Conservation (phyloP, 1,140 invertebrate species). For the Ceratosolen solmsi region DNA sequence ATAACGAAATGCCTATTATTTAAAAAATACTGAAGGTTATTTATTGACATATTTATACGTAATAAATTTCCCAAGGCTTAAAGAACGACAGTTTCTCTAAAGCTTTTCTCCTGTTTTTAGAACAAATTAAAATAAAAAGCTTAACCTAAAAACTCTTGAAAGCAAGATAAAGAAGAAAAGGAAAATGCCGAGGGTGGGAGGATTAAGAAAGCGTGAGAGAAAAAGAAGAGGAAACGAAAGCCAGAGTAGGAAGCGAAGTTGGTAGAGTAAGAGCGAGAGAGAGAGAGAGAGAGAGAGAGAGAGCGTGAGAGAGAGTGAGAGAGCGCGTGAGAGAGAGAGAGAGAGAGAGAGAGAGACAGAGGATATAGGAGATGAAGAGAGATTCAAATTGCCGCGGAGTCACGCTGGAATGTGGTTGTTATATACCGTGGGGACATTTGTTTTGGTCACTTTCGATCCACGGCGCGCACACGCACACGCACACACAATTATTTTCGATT, state of each 20-base stretch:
- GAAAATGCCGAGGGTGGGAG: not conserved
- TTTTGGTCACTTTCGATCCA: conserved; percentile 54
- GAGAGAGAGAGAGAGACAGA: conserved; percentile 13
- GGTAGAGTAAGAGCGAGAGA: conserved; percentile 11
- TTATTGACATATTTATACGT: too few relatives aligned
- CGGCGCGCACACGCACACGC: not conserved
- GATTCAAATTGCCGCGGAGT: conserved; percentile 59
- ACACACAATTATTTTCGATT: not conserved
- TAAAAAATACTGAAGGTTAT: too few relatives aligned
- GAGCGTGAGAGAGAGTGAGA: conserved; percentile 44
- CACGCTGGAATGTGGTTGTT: conserved; percentile 60
- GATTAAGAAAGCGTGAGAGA: conserved; percentile 45
- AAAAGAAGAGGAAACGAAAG: conserved; percentile 27
- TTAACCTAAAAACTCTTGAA: not conserved
- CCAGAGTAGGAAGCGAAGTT: not conserved
- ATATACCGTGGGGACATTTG: conserved; percentile 57
- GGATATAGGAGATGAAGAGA: conserved; percentile 49
- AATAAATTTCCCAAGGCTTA: too few relatives aligned
- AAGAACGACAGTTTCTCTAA: not conserved
- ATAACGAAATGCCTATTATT: too few relatives aligned
- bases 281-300: conserved; percentile 23
- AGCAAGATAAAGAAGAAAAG: conserved; percentile 28
- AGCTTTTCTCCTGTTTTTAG: not conserved
- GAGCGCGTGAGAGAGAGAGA: not conserved
- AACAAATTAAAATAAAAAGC: not conserved